Conservation (phyloP, 2,113 vertebrate species). For the Muntiacus muntjak region DNA sequence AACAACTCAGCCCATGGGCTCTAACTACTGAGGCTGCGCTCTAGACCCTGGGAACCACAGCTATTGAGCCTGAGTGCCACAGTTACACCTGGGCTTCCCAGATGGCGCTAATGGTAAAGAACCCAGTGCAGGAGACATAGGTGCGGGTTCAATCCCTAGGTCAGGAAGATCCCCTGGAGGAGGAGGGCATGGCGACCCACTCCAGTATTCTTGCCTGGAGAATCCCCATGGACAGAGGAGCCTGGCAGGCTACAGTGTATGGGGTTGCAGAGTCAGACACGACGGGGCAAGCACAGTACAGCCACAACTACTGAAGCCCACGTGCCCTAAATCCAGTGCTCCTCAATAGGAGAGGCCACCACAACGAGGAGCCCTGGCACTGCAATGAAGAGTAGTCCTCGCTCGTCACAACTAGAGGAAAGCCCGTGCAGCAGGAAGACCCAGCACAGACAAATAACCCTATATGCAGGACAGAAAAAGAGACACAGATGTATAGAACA, state of each 20-base stretch:
- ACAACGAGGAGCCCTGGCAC: neutral
- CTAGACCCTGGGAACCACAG: neutral
- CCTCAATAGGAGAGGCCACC: neutral
- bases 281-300: neutral
- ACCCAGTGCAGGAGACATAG: neutral
- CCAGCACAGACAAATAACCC: neutral
- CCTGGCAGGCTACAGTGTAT: neutral
- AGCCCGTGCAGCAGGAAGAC: neutral
- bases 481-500: no score
- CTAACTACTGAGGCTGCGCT: neutral
- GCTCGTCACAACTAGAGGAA: neutral
- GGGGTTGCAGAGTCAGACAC: neutral
- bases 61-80: neutral
- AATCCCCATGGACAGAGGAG: neutral
- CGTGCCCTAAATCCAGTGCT: neutral
- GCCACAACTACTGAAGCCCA: neutral
- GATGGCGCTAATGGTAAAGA: neutral
- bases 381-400: neutral
- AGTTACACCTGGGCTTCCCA: neutral
- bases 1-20: neutral
- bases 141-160: neutral
- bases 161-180: neutral
- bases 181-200: neutral
- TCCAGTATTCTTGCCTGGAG: neutral
- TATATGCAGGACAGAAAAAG: no score